Conservation (phyloP, 2,888 invertebrate species). For the Rhagonycha fulva region DNA sequence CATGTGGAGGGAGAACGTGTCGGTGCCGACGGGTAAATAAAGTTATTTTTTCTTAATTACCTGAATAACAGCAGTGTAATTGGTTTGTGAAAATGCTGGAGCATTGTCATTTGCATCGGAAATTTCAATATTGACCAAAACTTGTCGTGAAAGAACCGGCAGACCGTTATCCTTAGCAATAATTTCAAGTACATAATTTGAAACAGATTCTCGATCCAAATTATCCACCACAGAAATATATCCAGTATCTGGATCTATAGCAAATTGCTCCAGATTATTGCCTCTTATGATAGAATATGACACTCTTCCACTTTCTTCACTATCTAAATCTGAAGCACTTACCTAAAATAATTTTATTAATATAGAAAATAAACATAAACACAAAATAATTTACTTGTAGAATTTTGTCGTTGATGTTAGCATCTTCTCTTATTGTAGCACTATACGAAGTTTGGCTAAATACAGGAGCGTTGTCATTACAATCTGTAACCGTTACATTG, state of each 20-base stretch:
- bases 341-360: slow-evolving; percentile 53
- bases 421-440: slow-evolving; percentile 79
- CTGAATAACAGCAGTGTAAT: slow-evolving; percentile 79
- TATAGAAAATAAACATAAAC: neutral
- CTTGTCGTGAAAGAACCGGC: slow-evolving; percentile 74
- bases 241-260: slow-evolving; percentile 76
- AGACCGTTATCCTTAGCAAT: slow-evolving; percentile 81
- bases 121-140: slow-evolving; percentile 78
- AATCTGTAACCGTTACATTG: slow-evolving; percentile 83
- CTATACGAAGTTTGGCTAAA: slow-evolving; percentile 79
- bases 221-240: slow-evolving; percentile 73
- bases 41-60: slow-evolving; percentile 42
- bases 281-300: slow-evolving; percentile 78
- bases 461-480: slow-evolving; percentile 85
- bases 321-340: slow-evolving; percentile 83
- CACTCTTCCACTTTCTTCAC: slow-evolving; percentile 78
- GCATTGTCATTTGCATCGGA: slow-evolving; percentile 93
- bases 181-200: slow-evolving; percentile 78
- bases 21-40: too few species aligned
- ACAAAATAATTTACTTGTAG: slow-evolving; percentile 62
- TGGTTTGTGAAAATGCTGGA: slow-evolving; percentile 76
- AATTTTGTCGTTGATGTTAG: slow-evolving; percentile 70
- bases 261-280: slow-evolving; percentile 77
- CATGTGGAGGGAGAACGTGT: too few species aligned
- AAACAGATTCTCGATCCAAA: slow-evolving; percentile 82